Base-by-base conservation (phyloP, 2,113 vertebrate species). In the Bambusicola thoracicus region DNA sequence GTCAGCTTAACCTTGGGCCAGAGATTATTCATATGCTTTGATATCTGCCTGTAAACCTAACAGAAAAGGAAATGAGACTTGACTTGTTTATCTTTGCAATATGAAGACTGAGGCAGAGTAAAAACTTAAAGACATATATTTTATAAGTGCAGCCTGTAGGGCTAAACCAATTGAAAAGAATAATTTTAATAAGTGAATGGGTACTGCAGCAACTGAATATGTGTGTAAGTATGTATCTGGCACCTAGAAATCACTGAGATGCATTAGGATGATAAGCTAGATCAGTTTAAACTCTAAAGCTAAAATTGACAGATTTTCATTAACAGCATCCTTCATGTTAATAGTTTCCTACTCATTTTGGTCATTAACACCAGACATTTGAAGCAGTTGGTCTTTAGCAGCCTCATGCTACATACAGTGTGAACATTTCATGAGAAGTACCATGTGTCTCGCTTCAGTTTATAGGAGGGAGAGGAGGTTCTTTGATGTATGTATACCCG, bases 51-150 rank as follows among this genome's bases (percentile, higher is more conserved):
- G 36, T 8, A 95, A 32, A 59, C 67, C 68, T 67, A 63, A 67
- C 36, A 53, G 41, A 61, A 82, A 87, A 76, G 58, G 76, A 92
- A 92, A 95, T 91, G 49, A 87, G 51, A 63, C 15, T 91, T 77
- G 44, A 49, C 21, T 76, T 69, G 38, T 81, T 91, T 80, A 85
- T 87, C 82, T 87, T 80, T 77, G 34, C 24, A 91, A 25, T 83
- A 80, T 29, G 85, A 90, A 77, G 55, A 27, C 68, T 63, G 21
- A 80, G 49, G 83, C 3, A 9, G 81, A 93, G 15, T 53, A 55
- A 91, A 87, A 87, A 58, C 58, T 87, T 85, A 16, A 25, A 63
- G 55, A 62, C 2, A 1, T 38, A 32, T 36, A 24, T 49, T 88
- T 69, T 51, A 7, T 59, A 93, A 63, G 22, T 53, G 67, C 8